phyloP scores from a whole-genome alignment of 1,140 invertebrate species.

The Lucilia sericata region DNA sequence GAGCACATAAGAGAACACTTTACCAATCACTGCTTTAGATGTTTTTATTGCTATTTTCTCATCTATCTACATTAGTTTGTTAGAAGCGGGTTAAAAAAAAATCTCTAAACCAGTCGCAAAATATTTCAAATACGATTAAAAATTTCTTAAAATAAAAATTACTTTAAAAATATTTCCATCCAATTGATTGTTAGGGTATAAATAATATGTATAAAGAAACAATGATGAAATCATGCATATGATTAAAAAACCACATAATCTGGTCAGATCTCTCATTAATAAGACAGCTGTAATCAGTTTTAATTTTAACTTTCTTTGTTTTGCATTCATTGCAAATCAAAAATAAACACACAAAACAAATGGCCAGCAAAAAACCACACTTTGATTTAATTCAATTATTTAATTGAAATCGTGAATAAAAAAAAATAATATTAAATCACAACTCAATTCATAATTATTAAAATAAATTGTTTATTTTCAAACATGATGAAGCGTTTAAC shows the following conservation, averaged over 20 bases:
- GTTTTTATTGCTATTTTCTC: no score
- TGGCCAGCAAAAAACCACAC: no score
- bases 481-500: no score
- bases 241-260: background rate
- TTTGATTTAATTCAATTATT: background rate
- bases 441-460: background rate
- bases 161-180: background rate
- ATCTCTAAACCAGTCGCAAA: background rate
- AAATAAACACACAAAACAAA: no score
- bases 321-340: no score
- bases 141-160: background rate
- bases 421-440: background rate
- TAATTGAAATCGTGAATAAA: background rate
- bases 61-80: no score
- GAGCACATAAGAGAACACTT: no score
- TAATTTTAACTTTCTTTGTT: background rate
- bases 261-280: background rate
- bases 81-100: no score
- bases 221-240: conserved; percentile 35
- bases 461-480: no score
- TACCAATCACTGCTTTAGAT: no score
- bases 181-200: background rate
- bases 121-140: background rate
- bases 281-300: background rate
- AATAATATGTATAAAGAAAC: conserved; percentile 31